A percentile compares a stretch with the other conserved stretches of the same genome.
These are phyloP conservation scores for Platyscapa corneri DNA, from an alignment of 1,140 invertebrate genomes.

Conservation along the genomic window DNA sequence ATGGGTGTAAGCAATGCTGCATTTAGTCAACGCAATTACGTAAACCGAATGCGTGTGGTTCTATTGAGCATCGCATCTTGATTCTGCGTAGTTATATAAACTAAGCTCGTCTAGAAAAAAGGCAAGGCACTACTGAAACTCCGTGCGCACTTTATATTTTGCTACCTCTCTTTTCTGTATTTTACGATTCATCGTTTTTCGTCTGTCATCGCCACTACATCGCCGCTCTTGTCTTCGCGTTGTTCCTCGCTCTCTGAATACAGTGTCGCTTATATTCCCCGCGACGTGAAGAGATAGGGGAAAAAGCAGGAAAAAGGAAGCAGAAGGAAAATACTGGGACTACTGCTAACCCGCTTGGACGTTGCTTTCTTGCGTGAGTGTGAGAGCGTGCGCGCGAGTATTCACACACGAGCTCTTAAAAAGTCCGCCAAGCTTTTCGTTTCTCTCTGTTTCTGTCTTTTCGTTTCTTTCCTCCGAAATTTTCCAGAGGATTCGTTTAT, in stretches of 20 bases:
- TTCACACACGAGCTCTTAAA: conserved; percentile 30
- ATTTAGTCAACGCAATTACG: no score
- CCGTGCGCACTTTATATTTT: conserved; percentile 22
- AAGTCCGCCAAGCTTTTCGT: not conserved
- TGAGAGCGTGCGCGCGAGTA: no score
- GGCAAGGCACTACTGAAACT: no score
- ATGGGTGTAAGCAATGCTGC: no score
- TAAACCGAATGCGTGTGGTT: no score
- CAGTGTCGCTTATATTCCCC: conserved; percentile 20
- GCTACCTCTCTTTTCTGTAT: conserved; percentile 33
- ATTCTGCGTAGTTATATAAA: no score
- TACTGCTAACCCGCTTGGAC: not conserved
- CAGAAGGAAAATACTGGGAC: conserved; percentile 31
- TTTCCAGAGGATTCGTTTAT: conserved; percentile 19
- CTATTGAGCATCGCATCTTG: no score
- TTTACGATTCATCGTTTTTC: conserved; percentile 40
- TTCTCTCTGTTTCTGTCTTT: not conserved
- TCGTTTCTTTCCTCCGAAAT: conserved; percentile 24
- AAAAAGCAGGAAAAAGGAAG: conserved; percentile 24
- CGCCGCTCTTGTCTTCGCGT: conserved; percentile 10
- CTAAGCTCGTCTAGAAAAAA: no score
- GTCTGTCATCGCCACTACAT: conserved; percentile 21
- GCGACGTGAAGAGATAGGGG: conserved; percentile 38
- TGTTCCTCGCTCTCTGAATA: not conserved
- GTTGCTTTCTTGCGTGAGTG: not conserved